A percentile compares a stretch with the other conserved stretches of the same genome.
Evolutionary conservation across 2,797 vertebrate species (phyloP).

Genomic region (Crypturellus tataupa): DNA sequence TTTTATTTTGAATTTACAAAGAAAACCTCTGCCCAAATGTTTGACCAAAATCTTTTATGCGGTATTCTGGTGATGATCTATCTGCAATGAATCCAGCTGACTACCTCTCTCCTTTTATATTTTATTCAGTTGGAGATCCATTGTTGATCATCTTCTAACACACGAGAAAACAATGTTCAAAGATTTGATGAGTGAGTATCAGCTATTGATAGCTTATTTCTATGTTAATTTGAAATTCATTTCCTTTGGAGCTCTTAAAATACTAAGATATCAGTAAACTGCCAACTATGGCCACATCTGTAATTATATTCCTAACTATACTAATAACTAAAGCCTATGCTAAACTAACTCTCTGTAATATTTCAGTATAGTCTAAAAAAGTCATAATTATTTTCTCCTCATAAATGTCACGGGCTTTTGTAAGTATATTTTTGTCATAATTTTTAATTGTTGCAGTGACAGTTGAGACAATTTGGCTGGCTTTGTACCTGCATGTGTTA

Average conservation of each 20-base stretch:
- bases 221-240: neutral
- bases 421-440: neutral
- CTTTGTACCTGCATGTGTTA: neutral
- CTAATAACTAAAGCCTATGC: neutral
- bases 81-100: neutral
- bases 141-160: conserved; percentile 96
- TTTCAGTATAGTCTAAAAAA: neutral
- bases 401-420: neutral
- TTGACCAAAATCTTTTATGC: neutral
- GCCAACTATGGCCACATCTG: neutral
- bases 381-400: neutral
- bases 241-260: neutral
- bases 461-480: neutral
- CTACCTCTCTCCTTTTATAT: neutral
- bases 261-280: neutral
- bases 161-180: conserved; percentile 99
- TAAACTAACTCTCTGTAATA: neutral
- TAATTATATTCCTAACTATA: neutral
- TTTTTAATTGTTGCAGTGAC: neutral
- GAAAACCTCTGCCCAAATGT: neutral
- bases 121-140: conserved; percentile 91
- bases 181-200: conserved; percentile 96
- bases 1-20: neutral
- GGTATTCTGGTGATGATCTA: no score
- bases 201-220: conserved; percentile 44